Evolutionary conservation across 2,113 vertebrate species (phyloP).

Genomic region (Pituophis catenifer): DNA sequence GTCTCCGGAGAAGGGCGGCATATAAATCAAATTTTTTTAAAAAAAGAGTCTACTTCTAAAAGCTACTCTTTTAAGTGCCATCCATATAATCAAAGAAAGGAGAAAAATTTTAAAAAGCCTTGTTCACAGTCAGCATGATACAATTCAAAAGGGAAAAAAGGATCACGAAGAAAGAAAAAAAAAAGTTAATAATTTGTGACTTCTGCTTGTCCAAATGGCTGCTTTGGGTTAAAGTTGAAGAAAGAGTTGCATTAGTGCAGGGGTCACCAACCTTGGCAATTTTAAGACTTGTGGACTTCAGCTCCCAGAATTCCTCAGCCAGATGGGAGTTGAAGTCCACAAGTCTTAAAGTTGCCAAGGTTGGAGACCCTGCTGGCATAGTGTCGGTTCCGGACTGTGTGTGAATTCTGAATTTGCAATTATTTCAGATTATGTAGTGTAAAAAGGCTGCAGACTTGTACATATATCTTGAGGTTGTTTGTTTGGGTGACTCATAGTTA

Average conservation of each 20-base stretch:
- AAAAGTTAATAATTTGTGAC: neutral
- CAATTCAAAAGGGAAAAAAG: neutral
- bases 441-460: neutral
- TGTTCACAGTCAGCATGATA: neutral
- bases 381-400: neutral
- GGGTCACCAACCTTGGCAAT: too few relatives aligned
- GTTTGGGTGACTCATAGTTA: neutral
- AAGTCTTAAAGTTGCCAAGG: too few relatives aligned
- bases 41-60: neutral
- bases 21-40: too few relatives aligned
- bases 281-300: too few relatives aligned
- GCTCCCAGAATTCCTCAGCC: too few relatives aligned
- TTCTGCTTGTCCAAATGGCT: neutral
- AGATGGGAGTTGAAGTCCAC: too few relatives aligned
- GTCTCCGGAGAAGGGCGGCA: too few relatives aligned
- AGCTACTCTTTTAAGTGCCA: neutral
- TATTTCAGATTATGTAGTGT: neutral
- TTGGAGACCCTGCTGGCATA: neutral
- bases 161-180: neutral
- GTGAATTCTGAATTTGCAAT: neutral
- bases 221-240: neutral
- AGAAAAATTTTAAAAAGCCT: neutral
- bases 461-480: neutral
- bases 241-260: neutral
- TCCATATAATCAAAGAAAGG: neutral